phyloP scores from a whole-genome alignment of 2,113 vertebrate genomes.

The Puma concolor region DNA sequence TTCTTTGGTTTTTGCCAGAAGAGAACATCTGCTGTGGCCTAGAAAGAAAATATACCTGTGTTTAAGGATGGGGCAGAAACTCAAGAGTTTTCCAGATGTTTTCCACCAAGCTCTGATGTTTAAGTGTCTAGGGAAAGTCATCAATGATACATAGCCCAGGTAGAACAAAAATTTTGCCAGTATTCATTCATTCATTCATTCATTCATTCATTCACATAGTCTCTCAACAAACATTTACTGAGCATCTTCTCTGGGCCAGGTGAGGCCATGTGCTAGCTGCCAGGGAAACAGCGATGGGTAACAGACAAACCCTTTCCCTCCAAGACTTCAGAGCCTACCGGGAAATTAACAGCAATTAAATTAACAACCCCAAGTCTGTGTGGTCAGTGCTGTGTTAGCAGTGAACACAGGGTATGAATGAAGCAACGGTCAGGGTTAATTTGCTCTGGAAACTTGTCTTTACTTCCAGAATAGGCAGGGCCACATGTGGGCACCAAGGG shows the following conservation, averaged over 20 bases:
- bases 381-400: not conserved
- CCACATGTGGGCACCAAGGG: not conserved
- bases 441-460: not conserved
- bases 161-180: not conserved
- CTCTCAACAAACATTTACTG: not conserved
- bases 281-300: not conserved
- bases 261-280: not conserved
- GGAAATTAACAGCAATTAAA: not conserved
- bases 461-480: not conserved
- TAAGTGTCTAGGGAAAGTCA: constrained; percentile 9
- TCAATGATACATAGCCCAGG: not conserved
- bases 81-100: constrained; percentile 64
- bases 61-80: constrained; percentile 2
- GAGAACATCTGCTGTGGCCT: constrained; percentile 72
- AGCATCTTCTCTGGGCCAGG: not conserved
- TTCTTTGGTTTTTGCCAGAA: constrained; percentile 67
- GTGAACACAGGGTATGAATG: not conserved
- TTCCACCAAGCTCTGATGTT: constrained; percentile 48
- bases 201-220: not conserved
- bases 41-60: constrained; percentile 61
- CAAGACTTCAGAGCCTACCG: not conserved
- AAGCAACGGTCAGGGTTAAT: not conserved
- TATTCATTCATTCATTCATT: not conserved
- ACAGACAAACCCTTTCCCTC: not conserved
- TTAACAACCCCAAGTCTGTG: no score